Evolutionary conservation across 2,888 invertebrate genomes (phyloP).

Genomic region (Candidula unifasciata): DNA sequence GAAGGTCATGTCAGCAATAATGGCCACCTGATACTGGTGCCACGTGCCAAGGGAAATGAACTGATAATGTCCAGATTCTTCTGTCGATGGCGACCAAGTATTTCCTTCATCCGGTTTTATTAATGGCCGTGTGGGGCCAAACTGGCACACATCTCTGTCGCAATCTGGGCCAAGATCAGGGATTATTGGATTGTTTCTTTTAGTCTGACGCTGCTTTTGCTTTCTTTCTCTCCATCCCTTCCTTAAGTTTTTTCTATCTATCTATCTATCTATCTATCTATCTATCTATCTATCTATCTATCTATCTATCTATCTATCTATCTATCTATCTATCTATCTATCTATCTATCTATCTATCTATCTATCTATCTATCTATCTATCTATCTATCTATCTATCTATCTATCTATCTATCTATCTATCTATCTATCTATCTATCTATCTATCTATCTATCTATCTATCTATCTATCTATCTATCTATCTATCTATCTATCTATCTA

Average conservation of each 20-base stretch:
- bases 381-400: no score
- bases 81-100: no score
- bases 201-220: no score
- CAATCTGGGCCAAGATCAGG: no score
- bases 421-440: no score
- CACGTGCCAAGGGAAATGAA: neutral
- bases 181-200: no score
- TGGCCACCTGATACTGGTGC: neutral
- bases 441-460: neutral
- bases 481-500: no score
- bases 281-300: conserved; percentile 7
- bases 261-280: conserved; percentile 10
- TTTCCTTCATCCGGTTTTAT: neutral
- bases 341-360: conserved; percentile 1
- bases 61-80: neutral
- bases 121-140: neutral
- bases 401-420: neutral
- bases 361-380: no score
- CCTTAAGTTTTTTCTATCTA: no score
- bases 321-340: conserved; percentile 6
- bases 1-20: neutral
- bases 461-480: neutral
- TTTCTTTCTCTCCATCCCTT: no score
- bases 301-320: conserved; percentile 7
- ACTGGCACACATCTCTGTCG: neutral